Evolutionary conservation across 1,140 invertebrate genomes (phyloP).

Genomic region (Pollicipes pollicipes): DNA sequence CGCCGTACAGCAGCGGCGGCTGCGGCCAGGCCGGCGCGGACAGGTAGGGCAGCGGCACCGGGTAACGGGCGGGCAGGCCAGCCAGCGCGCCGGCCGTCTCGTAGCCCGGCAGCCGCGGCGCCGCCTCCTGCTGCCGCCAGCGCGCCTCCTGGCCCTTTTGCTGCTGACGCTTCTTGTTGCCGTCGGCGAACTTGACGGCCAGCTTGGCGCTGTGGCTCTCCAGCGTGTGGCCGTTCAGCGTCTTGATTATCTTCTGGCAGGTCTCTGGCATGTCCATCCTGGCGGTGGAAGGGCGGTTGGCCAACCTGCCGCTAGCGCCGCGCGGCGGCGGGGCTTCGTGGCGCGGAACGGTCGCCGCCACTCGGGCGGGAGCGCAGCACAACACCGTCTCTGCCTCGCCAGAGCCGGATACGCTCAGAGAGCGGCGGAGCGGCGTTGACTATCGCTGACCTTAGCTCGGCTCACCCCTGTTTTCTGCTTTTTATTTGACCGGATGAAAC

Average conservation of each 20-base stretch:
- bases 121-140: not conserved
- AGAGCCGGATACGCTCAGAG: not conserved
- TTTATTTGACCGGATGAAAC: too few relatives aligned
- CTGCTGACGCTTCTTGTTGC: conserved; percentile 78
- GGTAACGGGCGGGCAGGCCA: not conserved
- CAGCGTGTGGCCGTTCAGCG: conserved; percentile 75
- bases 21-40: not conserved
- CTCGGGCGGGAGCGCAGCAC: too few relatives aligned
- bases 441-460: not conserved
- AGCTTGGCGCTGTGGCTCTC: conserved; percentile 69
- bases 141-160: conserved; percentile 38
- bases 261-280: conserved; percentile 95
- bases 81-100: too few relatives aligned
- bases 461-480: not conserved
- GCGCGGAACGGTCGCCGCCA: too few relatives aligned
- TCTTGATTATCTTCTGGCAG: conserved; percentile 88
- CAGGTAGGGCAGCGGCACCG: not conserved
- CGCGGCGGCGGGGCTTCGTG: not conserved
- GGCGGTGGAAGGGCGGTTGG: not conserved
- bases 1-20: not conserved
- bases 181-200: conserved; percentile 92
- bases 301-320: conserved; percentile 5
- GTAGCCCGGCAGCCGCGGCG: not conserved
- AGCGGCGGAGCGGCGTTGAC: not conserved
- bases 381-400: conserved; percentile 7